Percentiles rank a stretch among this genome's conserved stretches.
Conservation (phyloP, 2,113 vertebrate genomes). For the Bubo scandiacus region DNA sequence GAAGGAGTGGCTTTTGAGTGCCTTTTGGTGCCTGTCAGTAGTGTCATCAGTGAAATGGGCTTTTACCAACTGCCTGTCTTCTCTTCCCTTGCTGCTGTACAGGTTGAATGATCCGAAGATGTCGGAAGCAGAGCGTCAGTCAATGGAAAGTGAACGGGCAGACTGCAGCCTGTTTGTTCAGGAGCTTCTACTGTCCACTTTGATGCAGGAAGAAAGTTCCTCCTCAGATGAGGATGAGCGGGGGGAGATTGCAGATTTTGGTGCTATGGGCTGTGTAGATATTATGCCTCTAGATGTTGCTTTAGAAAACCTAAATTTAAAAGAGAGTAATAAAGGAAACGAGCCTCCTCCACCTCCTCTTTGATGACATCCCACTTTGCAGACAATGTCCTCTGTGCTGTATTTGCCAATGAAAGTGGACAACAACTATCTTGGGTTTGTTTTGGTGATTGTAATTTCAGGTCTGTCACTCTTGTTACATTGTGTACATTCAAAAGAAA, state of each 20-base stretch:
- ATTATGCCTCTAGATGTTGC: constrained; percentile 99
- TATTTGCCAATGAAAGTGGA: constrained; percentile 99
- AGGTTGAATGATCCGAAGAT: constrained; percentile 98
- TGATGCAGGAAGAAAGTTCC: constrained; percentile 96
- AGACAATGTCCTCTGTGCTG: constrained; percentile 99
- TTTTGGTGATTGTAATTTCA: constrained; percentile 99
- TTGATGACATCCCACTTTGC: constrained; percentile 95
- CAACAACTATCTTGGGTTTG: constrained; percentile 89
- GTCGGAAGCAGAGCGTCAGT: constrained; percentile 94
- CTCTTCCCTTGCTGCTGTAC: constrained; percentile 17
- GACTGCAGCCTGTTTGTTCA: constrained; percentile 98
- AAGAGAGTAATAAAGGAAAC: constrained; percentile 94
- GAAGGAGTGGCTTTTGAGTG: not conserved
- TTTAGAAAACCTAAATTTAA: constrained; percentile 97
- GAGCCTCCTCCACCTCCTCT: constrained; percentile 99
- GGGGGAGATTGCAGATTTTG: constrained; percentile 96
- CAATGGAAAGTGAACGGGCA: constrained; percentile 90
- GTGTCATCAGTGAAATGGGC: not conserved
- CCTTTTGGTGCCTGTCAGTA: rapidly evolving
- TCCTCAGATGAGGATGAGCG: constrained; percentile 97
- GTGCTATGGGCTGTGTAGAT: constrained; percentile 99
- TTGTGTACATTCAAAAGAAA: constrained; percentile 98
- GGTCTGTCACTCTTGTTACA: constrained; percentile 99
- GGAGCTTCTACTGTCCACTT: constrained; percentile 95
- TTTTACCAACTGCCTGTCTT: not conserved